Evolutionary conservation across 2,888 invertebrate genomes (phyloP), one percentile per base, ranked within the genome.

Genomic region (Melipona bicolor): DNA sequence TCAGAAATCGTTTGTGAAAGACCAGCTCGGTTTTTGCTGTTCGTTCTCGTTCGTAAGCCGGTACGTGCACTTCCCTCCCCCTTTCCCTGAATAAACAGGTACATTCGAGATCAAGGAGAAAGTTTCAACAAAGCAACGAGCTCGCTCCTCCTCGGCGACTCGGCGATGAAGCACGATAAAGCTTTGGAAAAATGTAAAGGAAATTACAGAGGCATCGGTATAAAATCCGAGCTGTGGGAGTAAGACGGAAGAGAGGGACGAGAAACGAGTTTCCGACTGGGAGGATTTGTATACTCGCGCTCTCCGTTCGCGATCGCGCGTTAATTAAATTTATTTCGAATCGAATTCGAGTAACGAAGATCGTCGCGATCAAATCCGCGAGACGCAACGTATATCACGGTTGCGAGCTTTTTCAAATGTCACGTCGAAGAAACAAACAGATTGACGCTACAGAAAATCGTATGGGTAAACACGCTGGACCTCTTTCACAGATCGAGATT

Each of bases 301-400:
- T 1, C 43, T 43, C 9, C 15, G 27, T 32, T 56, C 19, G 17
- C 27, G 65, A 19, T 43, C 24, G 65, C 54, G 49, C 24, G 21
- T n/a, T 17, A n/a, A 68, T 67, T 67, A 56, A 74, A 79, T 68
- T 32, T 32, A 32, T 32, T 4, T 32, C 32, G 32, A 32, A 32
- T 4, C 32, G 32, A 32, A 1, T 27, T 27, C 27, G 27, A 27
- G 27, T 27, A 27, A 27, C 27, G 27, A 27, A 27, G 27, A 21
- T 68, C 62, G 43, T 68, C n/a, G 6, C n/a, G 27, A 54, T 19
- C 21, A 49, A 17, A 56, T 59, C 11, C 17, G n/a, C 71, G 15
- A 24, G 49, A 27, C 6, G n/a, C 21, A 4, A 13, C 24, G 2
- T 27, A 43, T 77, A 32, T 69, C 24, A 61, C 32, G 9, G 32